Percentiles rank a stretch among this genome's conserved stretches.
These are phyloP conservation scores for Acleris laterana DNA, from an alignment of 2,888 invertebrate genomes.

Conservation along the genomic window DNA sequence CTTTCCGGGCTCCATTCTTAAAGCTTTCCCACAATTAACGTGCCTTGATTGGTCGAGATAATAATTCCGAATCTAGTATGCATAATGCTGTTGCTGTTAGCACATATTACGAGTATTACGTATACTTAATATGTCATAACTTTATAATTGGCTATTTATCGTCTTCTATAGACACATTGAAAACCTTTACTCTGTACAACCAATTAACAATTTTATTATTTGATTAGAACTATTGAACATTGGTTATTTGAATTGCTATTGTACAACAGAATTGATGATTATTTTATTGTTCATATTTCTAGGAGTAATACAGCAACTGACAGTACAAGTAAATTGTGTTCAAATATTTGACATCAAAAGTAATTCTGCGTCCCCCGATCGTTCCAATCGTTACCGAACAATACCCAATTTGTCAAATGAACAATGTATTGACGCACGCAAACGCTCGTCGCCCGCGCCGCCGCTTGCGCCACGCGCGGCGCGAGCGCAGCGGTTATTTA, in stretches of 20 bases:
- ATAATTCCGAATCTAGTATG: constrained; percentile 42
- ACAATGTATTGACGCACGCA: constrained; percentile 51
- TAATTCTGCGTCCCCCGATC: neutral
- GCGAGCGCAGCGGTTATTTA: constrained; percentile 76
- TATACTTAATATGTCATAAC: constrained; percentile 24
- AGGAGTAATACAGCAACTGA: too few relatives aligned
- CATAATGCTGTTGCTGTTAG: constrained; percentile 35
- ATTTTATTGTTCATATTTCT: too few relatives aligned
- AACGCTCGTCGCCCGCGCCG: constrained; percentile 42
- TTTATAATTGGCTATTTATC: constrained; percentile 1
- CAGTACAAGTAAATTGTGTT: neutral
- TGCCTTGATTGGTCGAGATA: constrained; percentile 57
- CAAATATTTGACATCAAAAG: neutral
- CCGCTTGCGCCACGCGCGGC: constrained; percentile 66
- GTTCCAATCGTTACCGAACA: constrained; percentile 22
- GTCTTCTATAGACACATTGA: too few relatives aligned
- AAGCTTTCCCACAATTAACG: constrained; percentile 70
- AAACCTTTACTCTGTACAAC: too few relatives aligned
- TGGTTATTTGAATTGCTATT: too few relatives aligned
- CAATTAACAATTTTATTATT: too few relatives aligned
- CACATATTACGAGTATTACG: constrained; percentile 27
- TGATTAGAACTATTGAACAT: too few relatives aligned
- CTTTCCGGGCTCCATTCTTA: constrained; percentile 70
- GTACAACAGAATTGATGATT: too few relatives aligned
- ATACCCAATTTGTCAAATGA: constrained; percentile 35